These are phyloP conservation scores for Lepidurus apus DNA, from an alignment of 1,140 invertebrate species.

Conservation along the genomic window DNA sequence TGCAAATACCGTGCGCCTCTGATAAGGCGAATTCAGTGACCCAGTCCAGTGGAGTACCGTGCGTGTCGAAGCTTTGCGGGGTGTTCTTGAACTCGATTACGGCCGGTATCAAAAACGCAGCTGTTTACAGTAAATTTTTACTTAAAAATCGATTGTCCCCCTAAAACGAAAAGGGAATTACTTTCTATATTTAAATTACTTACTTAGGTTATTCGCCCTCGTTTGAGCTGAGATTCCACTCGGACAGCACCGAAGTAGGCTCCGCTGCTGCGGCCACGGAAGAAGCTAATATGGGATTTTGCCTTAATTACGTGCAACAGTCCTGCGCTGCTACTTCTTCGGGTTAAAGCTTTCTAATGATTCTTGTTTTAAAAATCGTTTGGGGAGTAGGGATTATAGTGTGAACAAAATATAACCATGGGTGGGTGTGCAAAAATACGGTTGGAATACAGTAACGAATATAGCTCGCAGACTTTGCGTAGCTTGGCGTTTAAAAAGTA, in stretches of 20 bases:
- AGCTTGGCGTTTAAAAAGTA: no score
- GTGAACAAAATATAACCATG: no score
- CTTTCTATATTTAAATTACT: slow-evolving; percentile 34
- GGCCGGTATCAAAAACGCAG: slow-evolving; percentile 50
- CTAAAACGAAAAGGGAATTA: background rate
- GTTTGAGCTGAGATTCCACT: slow-evolving; percentile 68
- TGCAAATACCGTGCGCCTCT: slow-evolving; percentile 67
- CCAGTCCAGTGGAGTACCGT: slow-evolving; percentile 42
- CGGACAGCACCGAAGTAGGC: slow-evolving; percentile 65
- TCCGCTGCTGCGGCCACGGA: slow-evolving; percentile 49
- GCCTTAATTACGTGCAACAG: slow-evolving; percentile 73
- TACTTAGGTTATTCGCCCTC: slow-evolving; percentile 65
- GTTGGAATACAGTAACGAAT: no score
- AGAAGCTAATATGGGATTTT: slow-evolving; percentile 61
- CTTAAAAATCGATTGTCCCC: background rate
- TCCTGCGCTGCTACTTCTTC: slow-evolving; percentile 55
- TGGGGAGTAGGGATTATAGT: no score
- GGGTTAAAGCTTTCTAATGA: background rate
- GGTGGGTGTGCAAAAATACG: no score
- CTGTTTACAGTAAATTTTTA: slow-evolving; percentile 58
- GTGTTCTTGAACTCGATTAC: slow-evolving; percentile 62
- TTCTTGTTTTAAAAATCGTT: no score
- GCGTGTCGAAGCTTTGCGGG: slow-evolving; percentile 65
- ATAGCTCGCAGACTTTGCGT: no score
- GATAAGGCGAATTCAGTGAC: slow-evolving; percentile 55